Base-by-base conservation (phyloP, 2,113 vertebrate genomes). In the Myotis yumanensis region DNA sequence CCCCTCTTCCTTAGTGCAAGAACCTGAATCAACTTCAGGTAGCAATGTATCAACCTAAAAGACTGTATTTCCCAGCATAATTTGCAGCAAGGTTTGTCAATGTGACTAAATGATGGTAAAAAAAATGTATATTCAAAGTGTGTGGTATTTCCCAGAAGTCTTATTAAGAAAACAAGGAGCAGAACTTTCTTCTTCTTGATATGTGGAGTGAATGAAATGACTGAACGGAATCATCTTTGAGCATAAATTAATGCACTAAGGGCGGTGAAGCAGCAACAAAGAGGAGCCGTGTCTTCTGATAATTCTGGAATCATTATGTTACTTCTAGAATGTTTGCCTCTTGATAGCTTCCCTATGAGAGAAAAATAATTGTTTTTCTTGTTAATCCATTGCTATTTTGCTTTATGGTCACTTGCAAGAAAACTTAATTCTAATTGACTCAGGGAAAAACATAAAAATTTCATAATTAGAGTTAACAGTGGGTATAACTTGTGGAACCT, bases 361-460 rank as follows among this genome's bases (percentile, higher is more conserved):
- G 8, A 86, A 83, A 77, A 89, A 25, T 3, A 59, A 59, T 54
- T 15, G 25, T 11, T 51, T 68, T 76, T 72, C 5, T 86, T 90
- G 0, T 72, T 90, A 81, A 57, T 7, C 9, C 12, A 23, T 12
- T 92, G 9, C 79, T 95, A 69, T 54, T 89, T 94, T 92, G 6
- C 10, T 40, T 79, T 94, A 54, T 59, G 10, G 5, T 72, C 40
- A 51, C 32, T 88, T 90, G 57, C 18, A 72, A 20, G 32, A 14
- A 92, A 81, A 76, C 4, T 90, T 32, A 69, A 86, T 90, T 66
- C 40, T 87, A 73, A 73, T 11, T 77, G 11, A 95, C 12, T 82
- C 7, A 48, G 17, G n/a, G 3, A 7, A 54, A 71, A 40, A 51
- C 51, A 90, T 62, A 5, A 77, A 57, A 82, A n/a, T 79, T 86